Base-by-base conservation (phyloP, 2,113 vertebrate species). In the Chiloscyllium plagiosum region DNA sequence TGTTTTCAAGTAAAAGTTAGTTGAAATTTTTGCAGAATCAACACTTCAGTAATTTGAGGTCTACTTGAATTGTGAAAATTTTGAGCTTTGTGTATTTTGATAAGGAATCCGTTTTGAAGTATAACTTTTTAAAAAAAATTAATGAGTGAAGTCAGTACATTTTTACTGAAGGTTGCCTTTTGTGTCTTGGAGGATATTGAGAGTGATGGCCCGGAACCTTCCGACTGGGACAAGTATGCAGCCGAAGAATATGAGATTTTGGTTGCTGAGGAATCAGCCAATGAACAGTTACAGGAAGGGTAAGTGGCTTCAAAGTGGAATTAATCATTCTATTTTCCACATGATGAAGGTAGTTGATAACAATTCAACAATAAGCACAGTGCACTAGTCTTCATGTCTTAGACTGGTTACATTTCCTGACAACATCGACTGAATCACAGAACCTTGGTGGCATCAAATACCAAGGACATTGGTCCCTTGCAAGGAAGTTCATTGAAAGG, bases 151-250 rank as follows among this genome's bases (percentile, higher is more conserved):
- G 20, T 72, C 22, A 6, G 13, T 52, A 26, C 42, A 33, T 72
- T 13, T 13, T 72, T 61, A 33, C 26, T 52, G 47, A 95, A 42
- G 5, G 1, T 95, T 42, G 61, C 65, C 96, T 85, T 96, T 95
- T 96, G 85, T 3, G 96, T 96, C 96, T 95, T 96, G 70, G 96
- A 99, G 99, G 99, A 99, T 96, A 70, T 97, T 96, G 99, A 99
- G 70, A 98, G 98, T 15, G 99, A 99, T 10, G 97, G 98, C 96
- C 98, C 99, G 0, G 99, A 99, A 96, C 99, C 99, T 42, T 99
- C 99, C 0, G 99, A 99, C 96, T 99, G 99, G 99, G 99, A 99
- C 97, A 98, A 98, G 96, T 99, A 99, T 4, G 99, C 99, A 86
- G 98, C 99, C 15, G 99, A 99, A 96, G 99, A 99, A 96, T 99